A percentile compares a stretch with the other conserved stretches of the same genome.
Evolutionary conservation across 2,113 vertebrate species (phyloP).

Genomic region (Trichechus manatus): DNA sequence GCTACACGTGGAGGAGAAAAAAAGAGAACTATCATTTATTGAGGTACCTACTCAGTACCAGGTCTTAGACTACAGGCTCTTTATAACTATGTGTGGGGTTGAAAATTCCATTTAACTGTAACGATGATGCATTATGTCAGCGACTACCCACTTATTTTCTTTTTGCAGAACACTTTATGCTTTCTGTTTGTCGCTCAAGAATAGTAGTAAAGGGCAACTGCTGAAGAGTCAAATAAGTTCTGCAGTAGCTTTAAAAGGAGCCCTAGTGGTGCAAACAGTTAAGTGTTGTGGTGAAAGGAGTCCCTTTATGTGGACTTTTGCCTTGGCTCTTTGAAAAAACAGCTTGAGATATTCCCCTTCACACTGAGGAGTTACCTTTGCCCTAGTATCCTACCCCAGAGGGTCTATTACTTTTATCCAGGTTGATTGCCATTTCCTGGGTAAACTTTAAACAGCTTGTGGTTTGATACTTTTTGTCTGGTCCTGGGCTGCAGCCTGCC

Average conservation of each 20-base stretch:
- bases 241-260: not conserved
- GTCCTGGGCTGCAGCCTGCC: not conserved
- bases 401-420: not conserved
- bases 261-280: not conserved
- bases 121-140: not conserved
- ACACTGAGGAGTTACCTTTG: not conserved
- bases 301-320: not conserved
- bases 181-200: not conserved
- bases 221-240: not conserved
- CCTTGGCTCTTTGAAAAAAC: not conserved
- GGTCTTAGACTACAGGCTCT: not conserved
- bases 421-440: not conserved
- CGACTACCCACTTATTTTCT: not conserved
- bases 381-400: not conserved
- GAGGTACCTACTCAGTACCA: not conserved
- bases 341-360: not conserved
- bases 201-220: conserved; percentile 7
- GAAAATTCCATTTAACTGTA: not conserved
- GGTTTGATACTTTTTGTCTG: not conserved
- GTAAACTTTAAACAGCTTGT: not conserved
- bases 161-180: not conserved
- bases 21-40: not conserved
- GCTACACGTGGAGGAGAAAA: not conserved
- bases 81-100: not conserved
- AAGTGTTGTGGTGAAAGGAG: not conserved